These are phyloP conservation scores for Panurus biarmicus DNA, from an alignment of 2,113 vertebrate species.

Conservation along the genomic window DNA sequence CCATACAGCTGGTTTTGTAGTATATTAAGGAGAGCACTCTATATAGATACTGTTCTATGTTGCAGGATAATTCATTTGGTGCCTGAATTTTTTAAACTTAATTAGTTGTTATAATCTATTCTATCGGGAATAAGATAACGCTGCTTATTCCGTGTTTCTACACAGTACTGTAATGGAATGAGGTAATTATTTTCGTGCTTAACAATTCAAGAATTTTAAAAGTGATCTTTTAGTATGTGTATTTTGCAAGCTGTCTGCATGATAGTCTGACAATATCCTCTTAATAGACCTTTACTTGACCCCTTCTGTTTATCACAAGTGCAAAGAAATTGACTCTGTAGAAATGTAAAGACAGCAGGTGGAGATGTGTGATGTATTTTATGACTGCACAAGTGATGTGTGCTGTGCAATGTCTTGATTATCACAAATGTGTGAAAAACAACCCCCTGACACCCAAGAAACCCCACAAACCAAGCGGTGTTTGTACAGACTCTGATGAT, in stretches of 20 bases:
- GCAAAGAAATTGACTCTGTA: slow-evolving; percentile 29
- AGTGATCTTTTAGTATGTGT: slow-evolving; percentile 37
- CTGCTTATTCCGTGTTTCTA: slow-evolving; percentile 59
- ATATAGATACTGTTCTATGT: slow-evolving; percentile 18
- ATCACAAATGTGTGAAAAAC: slow-evolving; percentile 68
- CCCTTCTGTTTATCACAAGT: slow-evolving; percentile 55
- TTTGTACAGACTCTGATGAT: slow-evolving; percentile 73
- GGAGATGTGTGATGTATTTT: slow-evolving; percentile 45
- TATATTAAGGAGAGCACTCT: slow-evolving; percentile 3
- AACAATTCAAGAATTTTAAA: slow-evolving; percentile 18
- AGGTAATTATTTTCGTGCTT: slow-evolving; percentile 56
- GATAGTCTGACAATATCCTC: slow-evolving; percentile 47
- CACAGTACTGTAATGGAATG: slow-evolving; percentile 62
- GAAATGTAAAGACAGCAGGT: slow-evolving; percentile 18
- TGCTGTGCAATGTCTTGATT: slow-evolving; percentile 45
- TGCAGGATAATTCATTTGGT: slow-evolving; percentile 43
- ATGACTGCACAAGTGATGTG: slow-evolving; percentile 35
- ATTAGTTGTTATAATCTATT: slow-evolving; percentile 33
- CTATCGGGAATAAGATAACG: slow-evolving; percentile 42
- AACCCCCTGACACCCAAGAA: neutral
- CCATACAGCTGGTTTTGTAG: slow-evolving; percentile 12
- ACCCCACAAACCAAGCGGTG: neutral
- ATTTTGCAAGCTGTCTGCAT: slow-evolving; percentile 69
- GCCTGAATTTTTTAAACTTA: slow-evolving; percentile 53
- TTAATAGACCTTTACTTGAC: slow-evolving; percentile 39